Evolutionary conservation across 1,140 invertebrate genomes (phyloP), one percentile per base, ranked within the genome.

Genomic region (Drosophila nasuta): DNA sequence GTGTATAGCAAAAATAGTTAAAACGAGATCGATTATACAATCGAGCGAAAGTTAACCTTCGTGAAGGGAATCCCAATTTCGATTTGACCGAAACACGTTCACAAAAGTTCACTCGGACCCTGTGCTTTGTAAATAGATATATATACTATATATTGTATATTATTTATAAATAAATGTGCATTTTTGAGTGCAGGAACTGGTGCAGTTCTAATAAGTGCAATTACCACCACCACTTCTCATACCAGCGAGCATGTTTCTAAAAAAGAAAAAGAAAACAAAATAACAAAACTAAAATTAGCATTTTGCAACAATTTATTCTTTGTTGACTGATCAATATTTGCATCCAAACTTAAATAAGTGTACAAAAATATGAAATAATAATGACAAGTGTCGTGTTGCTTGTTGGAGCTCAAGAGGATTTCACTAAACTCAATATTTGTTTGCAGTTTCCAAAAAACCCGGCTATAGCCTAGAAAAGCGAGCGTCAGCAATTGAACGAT

Each of bases 291-390:
- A 45, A 65, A 72, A 33, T 35, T 33, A 56, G 56, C 64, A 75
- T 72, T 81, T 89, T 72, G 75, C 71, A 81, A 89, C 71, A 88
- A 83, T 89, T 89, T 89, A 89, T 90, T 89, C 65, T 68, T 81
- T 85, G 85, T 88, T 81, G 81, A 56, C 82, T 82, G 71, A 76
- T 80, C 69, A 74, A 38, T 75, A 66, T 74, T 67, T 68, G 81
- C 68, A 79, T 79, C 75, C 85, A 89, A 82, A 85, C 72, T 85
- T 79, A 69, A 56, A n/a, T 69, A 75, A 49, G 3, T 70, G 81
- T 77, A 82, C 35, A 85, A 72, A 90, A 90, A 72, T 79, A 81
- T 89, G 75, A 89, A 89, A 90, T 88, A 85, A 63, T 70, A 68
- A 88, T 80, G 69, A 68, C 73, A 72, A 59, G 17, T 76, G 52